phyloP scores from a whole-genome alignment of 2,113 vertebrate genomes.

The Eudorcas thomsonii region DNA sequence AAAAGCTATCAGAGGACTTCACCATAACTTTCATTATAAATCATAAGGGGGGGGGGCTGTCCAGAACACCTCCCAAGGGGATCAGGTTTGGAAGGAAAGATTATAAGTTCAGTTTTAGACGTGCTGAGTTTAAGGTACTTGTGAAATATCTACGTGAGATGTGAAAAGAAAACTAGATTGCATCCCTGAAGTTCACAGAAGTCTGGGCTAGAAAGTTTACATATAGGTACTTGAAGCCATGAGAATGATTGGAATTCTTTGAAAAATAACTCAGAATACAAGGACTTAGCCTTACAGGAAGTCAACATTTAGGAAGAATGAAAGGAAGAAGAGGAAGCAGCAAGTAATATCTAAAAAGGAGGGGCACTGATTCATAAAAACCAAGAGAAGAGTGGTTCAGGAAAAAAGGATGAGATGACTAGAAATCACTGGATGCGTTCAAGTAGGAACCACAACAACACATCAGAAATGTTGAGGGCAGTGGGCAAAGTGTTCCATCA shows the following conservation, averaged over 20 bases:
- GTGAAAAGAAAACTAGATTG: background rate
- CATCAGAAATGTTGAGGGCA: background rate
- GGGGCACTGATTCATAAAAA: background rate
- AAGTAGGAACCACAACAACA: background rate
- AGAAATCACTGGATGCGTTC: background rate
- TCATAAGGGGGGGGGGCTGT: background rate
- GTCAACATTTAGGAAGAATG: background rate
- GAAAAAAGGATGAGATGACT: background rate
- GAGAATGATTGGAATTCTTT: constrained; percentile 15
- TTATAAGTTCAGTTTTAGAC: background rate
- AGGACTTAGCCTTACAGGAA: background rate
- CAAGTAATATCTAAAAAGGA: background rate
- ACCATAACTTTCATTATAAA: background rate
- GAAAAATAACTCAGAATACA: background rate
- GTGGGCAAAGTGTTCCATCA: background rate
- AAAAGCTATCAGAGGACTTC: background rate
- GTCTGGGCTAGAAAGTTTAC: background rate
- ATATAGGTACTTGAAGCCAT: background rate
- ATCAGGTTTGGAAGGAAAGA: background rate
- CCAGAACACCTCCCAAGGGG: background rate
- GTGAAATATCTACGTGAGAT: background rate
- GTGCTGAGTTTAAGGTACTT: background rate
- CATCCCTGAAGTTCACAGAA: background rate
- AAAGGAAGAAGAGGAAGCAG: background rate
- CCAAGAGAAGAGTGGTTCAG: background rate